Evolutionary conservation across 92 coral and sea anemone genomes (phyloP).

Genomic region (Hydrozoanthus gracilis): DNA sequence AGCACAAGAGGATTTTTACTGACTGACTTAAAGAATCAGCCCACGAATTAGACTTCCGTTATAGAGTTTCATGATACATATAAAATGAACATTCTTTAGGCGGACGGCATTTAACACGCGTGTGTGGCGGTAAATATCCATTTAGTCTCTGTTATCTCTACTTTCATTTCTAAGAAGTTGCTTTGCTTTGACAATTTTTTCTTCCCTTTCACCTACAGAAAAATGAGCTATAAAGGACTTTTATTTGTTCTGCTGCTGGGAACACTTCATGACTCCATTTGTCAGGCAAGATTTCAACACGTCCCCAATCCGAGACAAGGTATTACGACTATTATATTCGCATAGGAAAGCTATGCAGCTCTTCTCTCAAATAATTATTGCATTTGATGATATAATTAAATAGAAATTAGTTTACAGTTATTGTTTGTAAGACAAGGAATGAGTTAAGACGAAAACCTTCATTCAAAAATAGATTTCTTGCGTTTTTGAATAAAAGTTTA

Average conservation of each 20-base stretch:
- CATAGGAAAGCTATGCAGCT: neutral
- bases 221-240: constrained; percentile 29
- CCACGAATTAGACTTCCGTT: neutral
- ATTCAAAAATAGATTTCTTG: neutral
- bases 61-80: constrained; percentile 2
- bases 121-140: neutral
- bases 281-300: constrained; percentile 40
- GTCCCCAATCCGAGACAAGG: constrained; percentile 39
- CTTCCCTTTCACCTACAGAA: neutral
- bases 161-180: no score
- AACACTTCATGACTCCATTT: constrained; percentile 19
- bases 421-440: neutral
- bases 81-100: neutral
- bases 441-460: neutral
- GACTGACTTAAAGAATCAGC: neutral
- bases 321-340: neutral
- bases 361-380: neutral
- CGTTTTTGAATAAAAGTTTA: neutral
- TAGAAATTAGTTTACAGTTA: neutral
- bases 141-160: constrained; percentile 18
- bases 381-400: constrained; percentile 28
- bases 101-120: neutral
- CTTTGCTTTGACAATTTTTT: neutral
- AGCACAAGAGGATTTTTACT: constrained; percentile 11
- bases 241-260: constrained; percentile 16